Conservation (phyloP, 2,113 vertebrate species). For the Nothocercus julius region DNA sequence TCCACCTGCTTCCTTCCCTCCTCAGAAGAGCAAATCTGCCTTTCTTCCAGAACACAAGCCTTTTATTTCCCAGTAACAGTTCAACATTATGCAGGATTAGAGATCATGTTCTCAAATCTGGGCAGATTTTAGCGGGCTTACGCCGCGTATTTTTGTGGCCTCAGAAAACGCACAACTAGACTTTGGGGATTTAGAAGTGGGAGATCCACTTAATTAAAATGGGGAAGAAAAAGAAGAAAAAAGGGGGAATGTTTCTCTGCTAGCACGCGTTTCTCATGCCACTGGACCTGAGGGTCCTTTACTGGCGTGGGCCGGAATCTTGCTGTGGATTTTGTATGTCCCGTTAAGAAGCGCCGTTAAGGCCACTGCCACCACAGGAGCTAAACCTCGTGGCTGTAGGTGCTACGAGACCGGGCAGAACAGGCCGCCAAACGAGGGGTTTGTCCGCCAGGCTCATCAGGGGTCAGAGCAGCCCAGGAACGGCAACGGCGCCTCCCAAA, state of each 20-base stretch:
- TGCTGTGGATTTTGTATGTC: neutral
- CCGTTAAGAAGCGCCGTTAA: neutral
- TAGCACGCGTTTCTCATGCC: neutral
- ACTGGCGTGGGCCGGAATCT: neutral
- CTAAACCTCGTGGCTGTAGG: neutral
- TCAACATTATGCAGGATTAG: neutral
- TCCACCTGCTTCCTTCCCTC: constrained; percentile 36
- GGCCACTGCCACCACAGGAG: neutral
- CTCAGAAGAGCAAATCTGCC: constrained; percentile 16
- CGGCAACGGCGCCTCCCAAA: neutral
- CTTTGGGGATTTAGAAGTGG: neutral
- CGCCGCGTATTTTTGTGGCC: neutral
- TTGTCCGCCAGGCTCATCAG: neutral
- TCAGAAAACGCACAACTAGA: neutral
- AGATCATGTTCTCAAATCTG: neutral
- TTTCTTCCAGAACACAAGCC: neutral
- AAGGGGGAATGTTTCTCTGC: neutral
- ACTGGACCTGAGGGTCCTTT: neutral
- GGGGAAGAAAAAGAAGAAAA: neutral
- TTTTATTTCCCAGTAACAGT: neutral
- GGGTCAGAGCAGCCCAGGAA: neutral
- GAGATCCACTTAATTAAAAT: neutral
- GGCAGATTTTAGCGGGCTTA: neutral
- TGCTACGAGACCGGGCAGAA: neutral
- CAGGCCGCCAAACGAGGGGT: neutral